A percentile compares a stretch with the other conserved stretches of the same genome.
Conservation (phyloP, 2,113 vertebrate genomes). For the Nothocercus julius region DNA sequence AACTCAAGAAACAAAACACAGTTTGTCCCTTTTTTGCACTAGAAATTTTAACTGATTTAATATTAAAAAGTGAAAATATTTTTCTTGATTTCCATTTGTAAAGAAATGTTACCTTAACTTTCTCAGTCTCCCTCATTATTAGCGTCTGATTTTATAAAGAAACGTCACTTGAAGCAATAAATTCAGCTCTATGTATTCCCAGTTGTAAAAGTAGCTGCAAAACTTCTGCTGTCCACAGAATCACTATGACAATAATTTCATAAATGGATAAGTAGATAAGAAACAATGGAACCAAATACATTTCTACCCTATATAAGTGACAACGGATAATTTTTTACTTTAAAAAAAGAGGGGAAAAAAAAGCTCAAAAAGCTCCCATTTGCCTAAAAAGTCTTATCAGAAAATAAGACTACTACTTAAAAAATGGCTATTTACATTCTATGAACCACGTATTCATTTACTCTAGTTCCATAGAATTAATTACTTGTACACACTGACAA, state of each 20-base stretch:
- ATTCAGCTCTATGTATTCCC: neutral
- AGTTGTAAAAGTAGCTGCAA: neutral
- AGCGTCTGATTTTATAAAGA: neutral
- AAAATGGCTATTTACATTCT: constrained; percentile 44
- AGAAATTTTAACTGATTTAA: neutral
- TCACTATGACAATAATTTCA: neutral
- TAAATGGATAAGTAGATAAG: neutral
- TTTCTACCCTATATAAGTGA: neutral
- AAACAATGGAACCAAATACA: neutral
- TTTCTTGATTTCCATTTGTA: neutral
- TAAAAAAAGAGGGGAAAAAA: no score
- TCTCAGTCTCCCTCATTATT: neutral
- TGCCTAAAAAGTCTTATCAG: neutral
- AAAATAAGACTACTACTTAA: neutral
- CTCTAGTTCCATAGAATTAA: neutral
- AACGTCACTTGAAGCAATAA: neutral
- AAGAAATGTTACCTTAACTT: neutral
- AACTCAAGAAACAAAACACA: neutral
- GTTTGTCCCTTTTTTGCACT: neutral
- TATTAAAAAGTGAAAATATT: neutral
- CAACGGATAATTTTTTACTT: neutral
- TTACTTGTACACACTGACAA: neutral
- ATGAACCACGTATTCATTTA: neutral
- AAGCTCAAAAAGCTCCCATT: neutral
- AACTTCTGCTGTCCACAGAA: neutral